Evolutionary conservation across 2,113 vertebrate genomes (phyloP), one percentile per base, ranked within the genome.

Genomic region (Scalopus aquaticus): DNA sequence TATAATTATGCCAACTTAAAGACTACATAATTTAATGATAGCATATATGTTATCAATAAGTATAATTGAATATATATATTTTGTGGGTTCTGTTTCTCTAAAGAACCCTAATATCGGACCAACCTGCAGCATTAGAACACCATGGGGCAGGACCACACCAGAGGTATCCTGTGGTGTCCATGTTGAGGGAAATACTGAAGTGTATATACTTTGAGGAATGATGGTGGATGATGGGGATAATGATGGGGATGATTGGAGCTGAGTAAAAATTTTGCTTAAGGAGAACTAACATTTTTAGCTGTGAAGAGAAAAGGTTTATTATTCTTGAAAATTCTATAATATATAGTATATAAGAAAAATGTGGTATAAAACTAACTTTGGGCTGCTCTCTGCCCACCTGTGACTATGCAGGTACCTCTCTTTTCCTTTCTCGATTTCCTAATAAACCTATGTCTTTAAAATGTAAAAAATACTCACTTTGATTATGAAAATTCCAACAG

Each of bases 401-500:
- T 56, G 20, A 22, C 54, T 56, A 56, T 56, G 54, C 54, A 56
- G 20, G 19, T 56, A 5, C 19, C 54, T 56, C 20, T 56, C 54
- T 56, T 51, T 51, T 7, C 6, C 5, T 20, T 56, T 22, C 51
- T 54, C 4, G 3, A 19, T 56, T 56, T 56, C 20, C 54, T 22
- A 56, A 56, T 22, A 56, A 56, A 22, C 17, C 51, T 54, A 5
- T 54, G 5, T 56, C 22, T 22, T 56, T 56, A 10, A 56, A 56
- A 22, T 56, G 54, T 56, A 22, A 56, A 56, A 62, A 30, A 30
- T 26, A 10, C 28, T 30, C 42, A 46, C 46, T 85, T 79, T 81
- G 26, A 32, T 88, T 81, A 84, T 65, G 22, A 84, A 93, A 94
- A 88, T 88, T 32, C 67, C 87, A 46, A 62, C 24, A 85, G 82